Conservation (phyloP, 2,888 invertebrate genomes). For the Aelia acuminata region DNA sequence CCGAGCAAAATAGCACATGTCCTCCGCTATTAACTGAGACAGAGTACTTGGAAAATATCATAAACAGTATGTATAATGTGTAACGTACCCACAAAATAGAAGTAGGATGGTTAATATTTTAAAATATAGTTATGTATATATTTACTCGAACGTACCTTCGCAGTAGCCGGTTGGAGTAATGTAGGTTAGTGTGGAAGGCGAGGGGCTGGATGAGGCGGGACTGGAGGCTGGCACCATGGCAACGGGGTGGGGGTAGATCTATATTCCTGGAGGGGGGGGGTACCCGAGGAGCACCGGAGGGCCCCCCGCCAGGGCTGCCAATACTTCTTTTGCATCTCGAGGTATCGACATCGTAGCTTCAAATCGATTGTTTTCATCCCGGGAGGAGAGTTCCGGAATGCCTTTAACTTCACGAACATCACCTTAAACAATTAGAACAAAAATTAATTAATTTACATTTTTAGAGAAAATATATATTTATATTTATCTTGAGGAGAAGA, state of each 20-base stretch:
- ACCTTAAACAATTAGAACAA: no score
- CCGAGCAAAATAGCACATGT: background rate
- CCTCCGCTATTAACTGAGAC: background rate
- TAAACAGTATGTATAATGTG: background rate
- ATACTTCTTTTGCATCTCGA: background rate
- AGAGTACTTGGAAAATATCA: background rate
- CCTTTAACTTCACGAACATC: no score
- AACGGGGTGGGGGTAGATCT: conserved; percentile 59
- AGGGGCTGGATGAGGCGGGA: conserved; percentile 41
- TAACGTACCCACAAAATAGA: background rate
- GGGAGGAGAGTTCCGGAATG: background rate
- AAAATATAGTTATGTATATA: background rate
- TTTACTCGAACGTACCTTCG: background rate
- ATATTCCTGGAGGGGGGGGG: conserved; percentile 57
- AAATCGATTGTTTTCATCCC: background rate
- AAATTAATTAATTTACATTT: no score
- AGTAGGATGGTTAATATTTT: background rate
- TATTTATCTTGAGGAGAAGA: no score
- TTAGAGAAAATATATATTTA: no score
- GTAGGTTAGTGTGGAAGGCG: conserved; percentile 53
- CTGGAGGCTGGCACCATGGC: conserved; percentile 53
- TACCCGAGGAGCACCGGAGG: background rate
- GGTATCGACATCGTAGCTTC: background rate
- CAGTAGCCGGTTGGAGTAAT: conserved; percentile 20
- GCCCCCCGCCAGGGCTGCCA: conserved; percentile 39